These are phyloP conservation scores for Serripes groenlandicus DNA, from an alignment of 2,888 invertebrate species.

Conservation along the genomic window DNA sequence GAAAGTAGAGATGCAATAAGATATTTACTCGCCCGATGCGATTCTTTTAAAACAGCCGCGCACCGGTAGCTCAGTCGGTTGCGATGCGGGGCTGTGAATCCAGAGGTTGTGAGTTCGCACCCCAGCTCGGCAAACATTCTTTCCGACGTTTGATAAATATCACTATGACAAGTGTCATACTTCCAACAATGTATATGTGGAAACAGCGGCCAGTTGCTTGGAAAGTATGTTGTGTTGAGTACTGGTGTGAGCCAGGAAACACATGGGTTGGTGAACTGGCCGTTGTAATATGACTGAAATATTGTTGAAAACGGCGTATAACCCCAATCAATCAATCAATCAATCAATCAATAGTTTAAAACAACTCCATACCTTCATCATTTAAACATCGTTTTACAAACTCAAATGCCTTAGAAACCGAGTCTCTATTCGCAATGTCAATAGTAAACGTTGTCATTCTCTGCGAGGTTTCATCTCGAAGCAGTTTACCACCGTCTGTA, in stretches of 20 bases:
- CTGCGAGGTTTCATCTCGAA: constrained; percentile 50
- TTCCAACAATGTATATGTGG: background rate
- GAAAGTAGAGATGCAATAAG: too few relatives aligned
- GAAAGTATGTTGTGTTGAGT: background rate
- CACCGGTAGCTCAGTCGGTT: too few relatives aligned
- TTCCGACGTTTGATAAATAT: too few relatives aligned
- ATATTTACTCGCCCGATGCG: background rate
- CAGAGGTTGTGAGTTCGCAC: too few relatives aligned
- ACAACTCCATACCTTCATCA: constrained; percentile 24
- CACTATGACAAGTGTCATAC: too few relatives aligned
- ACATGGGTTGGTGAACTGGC: background rate
- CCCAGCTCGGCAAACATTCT: too few relatives aligned
- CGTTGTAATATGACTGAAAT: background rate
- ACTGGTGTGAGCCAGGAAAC: background rate
- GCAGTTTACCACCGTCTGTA: constrained; percentile 52
- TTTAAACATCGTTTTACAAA: constrained; percentile 47
- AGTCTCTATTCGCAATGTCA: constrained; percentile 65
- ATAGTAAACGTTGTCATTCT: constrained; percentile 62
- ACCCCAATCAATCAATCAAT: background rate
- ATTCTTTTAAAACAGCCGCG: background rate
- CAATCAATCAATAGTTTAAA: background rate
- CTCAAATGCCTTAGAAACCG: constrained; percentile 56
- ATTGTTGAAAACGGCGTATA: background rate
- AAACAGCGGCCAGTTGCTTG: background rate
- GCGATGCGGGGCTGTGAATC: too few relatives aligned